Base-by-base conservation (phyloP, 1,140 invertebrate genomes). In the Nephila pilipes region DNA sequence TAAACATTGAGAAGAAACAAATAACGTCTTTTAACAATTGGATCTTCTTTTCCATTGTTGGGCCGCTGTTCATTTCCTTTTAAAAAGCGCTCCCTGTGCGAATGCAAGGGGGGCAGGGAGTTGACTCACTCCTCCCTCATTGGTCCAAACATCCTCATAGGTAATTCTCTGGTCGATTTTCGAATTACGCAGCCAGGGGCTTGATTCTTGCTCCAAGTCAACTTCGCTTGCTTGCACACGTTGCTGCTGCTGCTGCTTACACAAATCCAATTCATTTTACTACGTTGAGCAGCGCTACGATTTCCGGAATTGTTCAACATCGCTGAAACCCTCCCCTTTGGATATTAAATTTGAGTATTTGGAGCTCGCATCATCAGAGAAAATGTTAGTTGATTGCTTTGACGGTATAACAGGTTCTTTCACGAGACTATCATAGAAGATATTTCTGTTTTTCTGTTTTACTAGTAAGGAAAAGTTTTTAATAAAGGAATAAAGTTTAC, bases 181-280 rank as follows among this genome's bases (percentile, higher is more conserved):
- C 38, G 80, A 81, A 81, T 81, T 81, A 81, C 38, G 46, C 80
- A 81, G 80, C 69, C 32, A 29, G 32, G 65, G 69, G 69, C 69
- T 32, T 75, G 69, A 75, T 75, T 75, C 69, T 75, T 75, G 69
- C 69, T 29, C 69, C 69, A 16, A 75, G 69, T 75, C 69, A 75
- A 75, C 69, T 75, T 46, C 81, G 81, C 81, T 83, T 46, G 81
- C 81, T 29, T 83, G 54, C 81, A 83, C 81, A 54, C 81, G 46
- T 18, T 57, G 38, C 38, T 55, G 63, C 46, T 55, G 63, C 46
- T 36, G 32, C 80, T 83, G 80, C 81, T 87, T 60, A 60, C 58
- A 87, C 85, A 87, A 87, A 87, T 87, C 85, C n/a, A 87, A 87
- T 87, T 87, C 85, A 83, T 83, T 83, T 83, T 83, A 83, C 38